These are phyloP conservation scores for Trialeurodes vaporariorum DNA, from an alignment of 1,140 invertebrate species.

Conservation along the genomic window DNA sequence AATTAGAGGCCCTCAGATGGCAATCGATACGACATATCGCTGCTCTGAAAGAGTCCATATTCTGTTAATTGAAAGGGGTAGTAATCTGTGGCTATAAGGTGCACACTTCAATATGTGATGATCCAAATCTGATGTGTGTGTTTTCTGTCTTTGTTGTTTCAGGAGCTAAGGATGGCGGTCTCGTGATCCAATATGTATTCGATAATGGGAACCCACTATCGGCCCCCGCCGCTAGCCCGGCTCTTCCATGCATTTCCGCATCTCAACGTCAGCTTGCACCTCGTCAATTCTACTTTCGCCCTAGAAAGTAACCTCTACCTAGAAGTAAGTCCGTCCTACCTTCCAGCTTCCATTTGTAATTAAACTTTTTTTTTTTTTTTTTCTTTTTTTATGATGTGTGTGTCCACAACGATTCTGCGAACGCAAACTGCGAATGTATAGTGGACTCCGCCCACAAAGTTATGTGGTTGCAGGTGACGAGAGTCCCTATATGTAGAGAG, in stretches of 20 bases:
- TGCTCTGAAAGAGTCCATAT: too few relatives aligned
- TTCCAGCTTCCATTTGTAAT: conserved; percentile 2
- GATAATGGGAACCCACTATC: conserved; percentile 43
- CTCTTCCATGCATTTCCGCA: conserved; percentile 77
- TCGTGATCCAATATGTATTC: not conserved
- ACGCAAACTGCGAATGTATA: too few relatives aligned
- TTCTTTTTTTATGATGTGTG: too few relatives aligned
- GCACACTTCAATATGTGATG: too few relatives aligned
- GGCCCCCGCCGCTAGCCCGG: conserved; percentile 65
- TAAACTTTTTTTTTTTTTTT: too few relatives aligned
- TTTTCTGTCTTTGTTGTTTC: not conserved
- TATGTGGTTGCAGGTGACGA: conserved; percentile 18
- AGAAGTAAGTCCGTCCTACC: conserved; percentile 49
- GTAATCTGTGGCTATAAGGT: too few relatives aligned
- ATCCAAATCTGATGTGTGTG: too few relatives aligned
- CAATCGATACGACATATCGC: too few relatives aligned
- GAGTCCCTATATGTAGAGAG: too few relatives aligned
- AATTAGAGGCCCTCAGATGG: too few relatives aligned
- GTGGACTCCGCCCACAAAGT: too few relatives aligned
- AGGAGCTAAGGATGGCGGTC: not conserved
- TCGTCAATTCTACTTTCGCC: conserved; percentile 82
- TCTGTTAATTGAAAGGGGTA: too few relatives aligned
- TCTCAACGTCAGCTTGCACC: conserved; percentile 74
- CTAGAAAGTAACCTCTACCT: conserved; percentile 77
- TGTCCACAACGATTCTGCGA: conserved; percentile 16